These are phyloP conservation scores for Mesembrinibis cayennensis DNA, from an alignment of 2,113 vertebrate species.

Conservation along the genomic window DNA sequence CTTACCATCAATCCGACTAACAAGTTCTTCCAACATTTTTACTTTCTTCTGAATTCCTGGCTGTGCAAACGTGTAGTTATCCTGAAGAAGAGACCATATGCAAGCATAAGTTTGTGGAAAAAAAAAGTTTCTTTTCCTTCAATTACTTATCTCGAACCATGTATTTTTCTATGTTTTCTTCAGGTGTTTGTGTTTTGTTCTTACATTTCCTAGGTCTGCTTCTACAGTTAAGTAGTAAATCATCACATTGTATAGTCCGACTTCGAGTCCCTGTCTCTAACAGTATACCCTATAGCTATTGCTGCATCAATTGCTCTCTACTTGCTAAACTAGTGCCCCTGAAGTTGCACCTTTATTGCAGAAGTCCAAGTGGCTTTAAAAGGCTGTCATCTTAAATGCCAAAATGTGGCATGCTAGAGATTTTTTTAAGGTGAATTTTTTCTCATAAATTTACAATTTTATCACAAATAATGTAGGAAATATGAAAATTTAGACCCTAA, in stretches of 20 bases:
- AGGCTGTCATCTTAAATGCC: not conserved
- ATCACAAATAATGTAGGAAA: not conserved
- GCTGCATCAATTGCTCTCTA: not conserved
- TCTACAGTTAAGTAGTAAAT: not conserved
- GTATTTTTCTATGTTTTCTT: not conserved
- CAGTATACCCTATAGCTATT: not conserved
- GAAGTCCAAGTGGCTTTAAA: not conserved
- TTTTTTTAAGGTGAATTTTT: not conserved
- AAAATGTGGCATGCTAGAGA: not conserved
- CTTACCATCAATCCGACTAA: constrained; percentile 97
- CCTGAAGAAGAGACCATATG: constrained; percentile 70
- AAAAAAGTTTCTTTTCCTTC: not conserved
- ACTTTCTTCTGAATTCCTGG: constrained; percentile 98
- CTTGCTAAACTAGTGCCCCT: not conserved
- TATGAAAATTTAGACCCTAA: not conserved
- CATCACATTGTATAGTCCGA: not conserved
- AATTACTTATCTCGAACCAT: not conserved
- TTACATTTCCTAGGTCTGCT: not conserved
- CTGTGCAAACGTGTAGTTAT: constrained; percentile 98
- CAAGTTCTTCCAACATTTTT: constrained; percentile 91
- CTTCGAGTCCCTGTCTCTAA: not conserved
- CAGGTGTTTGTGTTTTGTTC: not conserved
- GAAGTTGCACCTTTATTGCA: not conserved
- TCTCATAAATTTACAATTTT: not conserved
- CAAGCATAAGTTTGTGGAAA: not conserved